A percentile compares a stretch with the other conserved stretches of the same genome.
These are phyloP conservation scores for Coreoperca whiteheadi DNA, from an alignment of 2,113 vertebrate genomes.

Conservation along the genomic window DNA sequence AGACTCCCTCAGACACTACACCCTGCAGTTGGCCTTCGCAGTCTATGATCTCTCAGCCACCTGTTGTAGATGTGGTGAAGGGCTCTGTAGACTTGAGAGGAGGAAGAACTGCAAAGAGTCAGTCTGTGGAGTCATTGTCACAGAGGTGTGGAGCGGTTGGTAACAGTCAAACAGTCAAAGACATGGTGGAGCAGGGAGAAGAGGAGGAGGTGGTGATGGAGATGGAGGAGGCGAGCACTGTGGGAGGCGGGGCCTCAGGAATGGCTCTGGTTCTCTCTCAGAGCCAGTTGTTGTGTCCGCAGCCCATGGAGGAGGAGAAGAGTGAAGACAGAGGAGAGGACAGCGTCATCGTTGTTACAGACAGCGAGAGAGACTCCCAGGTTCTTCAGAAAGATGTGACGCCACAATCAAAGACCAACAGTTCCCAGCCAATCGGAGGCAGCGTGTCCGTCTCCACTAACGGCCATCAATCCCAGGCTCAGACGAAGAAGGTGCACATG, in stretches of 20 bases:
- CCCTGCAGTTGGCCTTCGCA: slow-evolving; percentile 52
- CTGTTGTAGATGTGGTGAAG: slow-evolving; percentile 29
- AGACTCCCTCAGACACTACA: slow-evolving; percentile 24
- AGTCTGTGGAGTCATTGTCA: background rate
- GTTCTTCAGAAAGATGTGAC: slow-evolving; percentile 24
- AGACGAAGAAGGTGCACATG: background rate
- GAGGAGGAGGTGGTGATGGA: slow-evolving; percentile 45
- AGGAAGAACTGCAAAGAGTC: slow-evolving; percentile 13
- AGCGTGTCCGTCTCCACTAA: slow-evolving; percentile 49
- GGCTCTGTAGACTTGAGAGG: slow-evolving; percentile 43
- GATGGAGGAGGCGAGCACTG: slow-evolving; percentile 54
- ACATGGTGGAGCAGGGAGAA: slow-evolving; percentile 19
- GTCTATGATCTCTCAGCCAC: slow-evolving; percentile 42
- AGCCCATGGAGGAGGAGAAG: slow-evolving; percentile 76
- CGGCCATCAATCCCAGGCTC: slow-evolving; percentile 51
- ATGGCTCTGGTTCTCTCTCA: slow-evolving; percentile 79
- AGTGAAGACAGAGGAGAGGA: slow-evolving; percentile 37
- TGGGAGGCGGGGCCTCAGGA: slow-evolving; percentile 68
- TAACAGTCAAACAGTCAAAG: slow-evolving; percentile 28
- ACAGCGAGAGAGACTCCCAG: slow-evolving; percentile 70
- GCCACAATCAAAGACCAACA: slow-evolving; percentile 23
- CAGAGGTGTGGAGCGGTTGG: slow-evolving; percentile 42
- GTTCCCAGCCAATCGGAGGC: slow-evolving; percentile 65
- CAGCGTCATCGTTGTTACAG: slow-evolving; percentile 69
- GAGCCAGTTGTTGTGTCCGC: slow-evolving; percentile 76